These are phyloP conservation scores for Parnassius apollo DNA, from an alignment of 2,888 invertebrate genomes.

Conservation along the genomic window DNA sequence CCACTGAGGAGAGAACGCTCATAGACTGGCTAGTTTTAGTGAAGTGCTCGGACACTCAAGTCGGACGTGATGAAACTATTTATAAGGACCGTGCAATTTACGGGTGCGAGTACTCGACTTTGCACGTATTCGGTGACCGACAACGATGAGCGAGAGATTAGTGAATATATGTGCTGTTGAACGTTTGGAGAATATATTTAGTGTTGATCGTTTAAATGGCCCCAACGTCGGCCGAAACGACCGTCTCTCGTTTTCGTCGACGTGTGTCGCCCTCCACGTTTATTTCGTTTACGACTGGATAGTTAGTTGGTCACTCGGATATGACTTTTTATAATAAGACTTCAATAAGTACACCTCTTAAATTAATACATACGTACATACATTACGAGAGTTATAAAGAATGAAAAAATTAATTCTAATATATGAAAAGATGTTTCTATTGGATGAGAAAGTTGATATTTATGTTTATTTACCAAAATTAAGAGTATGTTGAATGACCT, in stretches of 20 bases:
- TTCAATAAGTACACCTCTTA: constrained; percentile 69
- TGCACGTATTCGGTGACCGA: constrained; percentile 72
- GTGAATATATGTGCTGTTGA: constrained; percentile 81
- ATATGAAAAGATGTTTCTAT: constrained; percentile 77
- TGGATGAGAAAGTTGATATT: constrained; percentile 68
- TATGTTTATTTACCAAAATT: constrained; percentile 77
- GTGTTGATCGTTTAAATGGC: constrained; percentile 63
- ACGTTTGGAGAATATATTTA: constrained; percentile 77
- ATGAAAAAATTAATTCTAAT: constrained; percentile 55
- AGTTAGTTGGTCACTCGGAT: constrained; percentile 74
- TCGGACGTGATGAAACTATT: constrained; percentile 58
- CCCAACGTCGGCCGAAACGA: constrained; percentile 43
- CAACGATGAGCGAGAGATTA: constrained; percentile 67
- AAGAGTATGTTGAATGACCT: constrained; percentile 60
- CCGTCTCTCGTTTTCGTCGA: constrained; percentile 35
- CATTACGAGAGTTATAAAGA: constrained; percentile 71
- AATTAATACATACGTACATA: constrained; percentile 65
- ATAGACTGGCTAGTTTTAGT: constrained; percentile 80
- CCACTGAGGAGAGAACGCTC: constrained; percentile 71
- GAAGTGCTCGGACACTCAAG: constrained; percentile 70
- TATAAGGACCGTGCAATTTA: constrained; percentile 50
- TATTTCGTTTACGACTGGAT: constrained; percentile 67
- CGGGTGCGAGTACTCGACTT: constrained; percentile 41
- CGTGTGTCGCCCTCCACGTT: constrained; percentile 45
- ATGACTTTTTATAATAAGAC: constrained; percentile 65